Evolutionary conservation across 1,140 invertebrate genomes (phyloP), one percentile per base, ranked within the genome.

Genomic region (Apis florea): DNA sequence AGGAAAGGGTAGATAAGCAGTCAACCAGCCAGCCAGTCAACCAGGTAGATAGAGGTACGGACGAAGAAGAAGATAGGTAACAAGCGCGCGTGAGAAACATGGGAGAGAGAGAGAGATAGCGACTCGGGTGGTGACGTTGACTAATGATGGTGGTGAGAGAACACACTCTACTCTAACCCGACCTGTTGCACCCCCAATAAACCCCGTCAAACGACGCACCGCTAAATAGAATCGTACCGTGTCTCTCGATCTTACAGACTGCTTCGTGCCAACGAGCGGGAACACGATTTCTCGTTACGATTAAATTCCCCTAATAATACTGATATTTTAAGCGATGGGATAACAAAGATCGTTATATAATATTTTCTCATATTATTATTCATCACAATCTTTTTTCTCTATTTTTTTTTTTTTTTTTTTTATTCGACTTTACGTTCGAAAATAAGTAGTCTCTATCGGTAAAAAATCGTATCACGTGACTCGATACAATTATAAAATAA

Each of bases 81-180:
- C 26, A 71, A 82, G 47, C 70, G 56, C 24, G 61, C 53, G 21
- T 26, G 59, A 86, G 84, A 81, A 83, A 83, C 77, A 70, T 56
- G 70, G 70, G 84, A 77, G 78, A 58, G 47, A 24, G 59, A 31
- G 79, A 82, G 83, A 86, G 75, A 81, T 73, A 83, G 83, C 85
- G 82, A 82, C 77, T 86, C 88, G 90, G 87, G 89, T 91, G 92
- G 90, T 93, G 93, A 94, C 93, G 92, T 93, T 94, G 93, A 94
- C 92, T 94, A 94, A 94, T 93, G 93, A 94, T 93, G 93, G 92
- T 93, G 93, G 92, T 91, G 92, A 93, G 92, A 93, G 92, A 92
- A 93, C 91, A 92, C 89, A 93, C 92, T 93, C 91, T 89, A 92
- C 90, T 93, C 92, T 92, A 93, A 91, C 91, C 91, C 92, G 89